phyloP scores from a whole-genome alignment of 2,113 vertebrate genomes.

The Barnardius zonarius region DNA sequence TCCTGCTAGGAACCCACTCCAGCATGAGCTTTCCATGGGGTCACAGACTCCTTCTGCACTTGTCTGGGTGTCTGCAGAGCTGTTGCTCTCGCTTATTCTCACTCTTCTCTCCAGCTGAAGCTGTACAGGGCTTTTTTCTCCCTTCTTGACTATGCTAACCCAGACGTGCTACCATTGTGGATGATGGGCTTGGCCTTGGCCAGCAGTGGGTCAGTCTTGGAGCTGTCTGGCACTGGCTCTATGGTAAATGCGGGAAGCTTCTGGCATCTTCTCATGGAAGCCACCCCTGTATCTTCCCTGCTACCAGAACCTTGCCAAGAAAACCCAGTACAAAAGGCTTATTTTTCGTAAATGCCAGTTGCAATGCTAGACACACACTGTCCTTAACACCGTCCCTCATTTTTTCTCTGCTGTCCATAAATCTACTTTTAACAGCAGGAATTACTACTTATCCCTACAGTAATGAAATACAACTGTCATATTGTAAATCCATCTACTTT shows the following conservation, averaged over 20 bases:
- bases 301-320: not conserved
- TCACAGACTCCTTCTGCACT: not conserved
- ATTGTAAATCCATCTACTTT: not conserved
- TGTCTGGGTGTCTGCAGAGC: not conserved
- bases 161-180: not conserved
- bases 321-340: not conserved
- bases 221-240: not conserved
- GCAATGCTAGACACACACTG: accelerated
- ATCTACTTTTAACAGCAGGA: not conserved
- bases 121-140: not conserved
- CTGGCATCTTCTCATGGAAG: not conserved
- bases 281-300: not conserved
- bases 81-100: not conserved
- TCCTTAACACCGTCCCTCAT: not conserved
- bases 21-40: accelerated
- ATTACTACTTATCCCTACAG: not conserved
- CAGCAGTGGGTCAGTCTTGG: not conserved
- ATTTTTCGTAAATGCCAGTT: not conserved
- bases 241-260: not conserved
- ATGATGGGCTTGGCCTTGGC: not conserved
- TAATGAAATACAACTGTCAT: not conserved
- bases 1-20: not conserved
- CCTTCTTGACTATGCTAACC: not conserved
- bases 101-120: not conserved
- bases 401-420: not conserved